These are phyloP conservation scores for Chydorus sphaericus DNA, from an alignment of 2,888 invertebrate genomes.

Conservation along the genomic window DNA sequence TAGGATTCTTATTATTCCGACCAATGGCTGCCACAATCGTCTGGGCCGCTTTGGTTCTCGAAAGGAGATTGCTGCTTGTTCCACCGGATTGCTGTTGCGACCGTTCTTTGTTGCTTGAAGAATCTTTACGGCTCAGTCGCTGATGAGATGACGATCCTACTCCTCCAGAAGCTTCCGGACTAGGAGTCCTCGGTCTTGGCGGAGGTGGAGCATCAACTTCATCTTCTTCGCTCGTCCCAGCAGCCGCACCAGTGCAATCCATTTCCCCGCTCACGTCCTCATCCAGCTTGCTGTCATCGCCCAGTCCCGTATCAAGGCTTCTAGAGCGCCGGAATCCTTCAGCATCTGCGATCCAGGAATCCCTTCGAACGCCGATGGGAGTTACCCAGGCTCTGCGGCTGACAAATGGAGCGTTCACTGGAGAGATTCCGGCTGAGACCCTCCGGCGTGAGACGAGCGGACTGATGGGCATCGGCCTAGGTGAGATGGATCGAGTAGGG, in stretches of 20 bases:
- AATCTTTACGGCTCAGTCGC: constrained; percentile 1
- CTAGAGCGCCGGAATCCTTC: constrained; percentile 35
- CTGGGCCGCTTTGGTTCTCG: constrained; percentile 4
- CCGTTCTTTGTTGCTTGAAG: too few relatives aligned
- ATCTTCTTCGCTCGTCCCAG: background rate
- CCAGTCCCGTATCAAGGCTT: constrained; percentile 46
- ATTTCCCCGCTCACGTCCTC: background rate
- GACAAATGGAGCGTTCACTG: constrained; percentile 4
- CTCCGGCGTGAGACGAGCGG: constrained; percentile 12
- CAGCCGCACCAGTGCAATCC: background rate
- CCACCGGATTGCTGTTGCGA: too few relatives aligned
- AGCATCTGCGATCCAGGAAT: background rate
- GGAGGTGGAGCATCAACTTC: background rate
- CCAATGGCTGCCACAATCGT: background rate
- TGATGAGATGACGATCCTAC: background rate
- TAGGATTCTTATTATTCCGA: background rate
- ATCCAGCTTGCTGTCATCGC: constrained; percentile 3
- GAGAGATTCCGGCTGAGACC: background rate
- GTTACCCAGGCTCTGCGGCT: constrained; percentile 10
- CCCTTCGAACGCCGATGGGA: background rate
- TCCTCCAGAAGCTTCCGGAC: too few relatives aligned
- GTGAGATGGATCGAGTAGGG: constrained; percentile 9
- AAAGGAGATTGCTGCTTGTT: too few relatives aligned
- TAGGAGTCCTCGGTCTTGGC: background rate
- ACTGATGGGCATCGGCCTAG: constrained; percentile 12